Evolutionary conservation across 2,113 vertebrate species (phyloP).

Genomic region (Lonchura striata): DNA sequence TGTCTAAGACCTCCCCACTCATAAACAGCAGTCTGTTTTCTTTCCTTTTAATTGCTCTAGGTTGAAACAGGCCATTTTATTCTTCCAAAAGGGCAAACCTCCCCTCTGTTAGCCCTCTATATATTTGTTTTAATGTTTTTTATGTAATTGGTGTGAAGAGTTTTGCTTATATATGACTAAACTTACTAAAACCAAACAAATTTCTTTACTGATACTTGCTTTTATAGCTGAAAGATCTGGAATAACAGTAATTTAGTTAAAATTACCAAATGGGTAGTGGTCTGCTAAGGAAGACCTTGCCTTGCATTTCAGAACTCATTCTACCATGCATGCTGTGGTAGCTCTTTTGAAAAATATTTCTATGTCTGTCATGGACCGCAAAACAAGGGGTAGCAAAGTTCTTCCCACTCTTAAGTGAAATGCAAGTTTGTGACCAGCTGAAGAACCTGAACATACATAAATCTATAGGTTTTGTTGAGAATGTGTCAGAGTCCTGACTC

Average conservation of each 20-base stretch:
- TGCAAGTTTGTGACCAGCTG: background rate
- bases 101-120: background rate
- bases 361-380: rapidly evolving
- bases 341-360: background rate
- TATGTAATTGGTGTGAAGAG: background rate
- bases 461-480: background rate
- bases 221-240: background rate
- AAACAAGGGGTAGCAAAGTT: background rate
- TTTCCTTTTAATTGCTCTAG: background rate
- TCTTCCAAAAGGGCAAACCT: background rate
- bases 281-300: background rate
- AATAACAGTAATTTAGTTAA: background rate
- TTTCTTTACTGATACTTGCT: background rate
- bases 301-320: background rate
- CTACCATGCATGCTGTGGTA: background rate
- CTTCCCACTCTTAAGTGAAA: background rate
- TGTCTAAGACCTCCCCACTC: background rate
- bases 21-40: background rate
- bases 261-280: background rate
- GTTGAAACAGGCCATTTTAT: background rate
- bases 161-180: background rate
- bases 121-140: background rate
- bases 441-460: background rate
- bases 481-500: background rate
- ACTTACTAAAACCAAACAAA: background rate